Evolutionary conservation across 64 coral and sea anemone genomes (phyloP).

Genomic region (Stichodactyla helianthus): DNA sequence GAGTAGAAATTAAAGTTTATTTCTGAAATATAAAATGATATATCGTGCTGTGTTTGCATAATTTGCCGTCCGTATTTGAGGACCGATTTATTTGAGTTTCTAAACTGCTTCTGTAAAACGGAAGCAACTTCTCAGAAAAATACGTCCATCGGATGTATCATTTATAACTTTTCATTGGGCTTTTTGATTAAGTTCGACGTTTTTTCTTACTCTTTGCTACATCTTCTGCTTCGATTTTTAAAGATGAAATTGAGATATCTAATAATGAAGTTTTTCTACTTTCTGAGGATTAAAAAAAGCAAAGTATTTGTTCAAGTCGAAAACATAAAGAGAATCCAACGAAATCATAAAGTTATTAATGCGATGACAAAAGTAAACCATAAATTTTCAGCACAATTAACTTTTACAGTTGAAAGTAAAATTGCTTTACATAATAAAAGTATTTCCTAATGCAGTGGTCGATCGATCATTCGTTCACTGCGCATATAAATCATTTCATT

Average conservation of each 20-base stretch:
- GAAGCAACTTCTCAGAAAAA: neutral
- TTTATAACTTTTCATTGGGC: neutral
- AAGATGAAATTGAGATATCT: neutral
- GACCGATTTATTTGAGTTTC: neutral
- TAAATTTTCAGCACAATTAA: neutral
- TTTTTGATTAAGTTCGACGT: neutral
- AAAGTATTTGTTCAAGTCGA: neutral
- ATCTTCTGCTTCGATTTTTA: neutral
- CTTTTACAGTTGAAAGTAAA: no score
- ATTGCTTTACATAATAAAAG: no score
- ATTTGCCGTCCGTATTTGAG: neutral
- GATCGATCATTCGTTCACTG: no score
- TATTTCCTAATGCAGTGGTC: no score
- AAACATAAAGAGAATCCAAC: neutral
- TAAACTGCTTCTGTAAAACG: neutral
- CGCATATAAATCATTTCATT: no score
- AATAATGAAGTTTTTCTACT: no score
- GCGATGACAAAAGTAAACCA: neutral
- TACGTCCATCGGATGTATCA: neutral
- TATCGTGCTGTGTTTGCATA: neutral
- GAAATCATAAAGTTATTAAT: neutral
- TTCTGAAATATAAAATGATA: neutral
- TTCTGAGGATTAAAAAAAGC: no score
- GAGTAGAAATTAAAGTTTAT: neutral
- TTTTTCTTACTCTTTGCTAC: neutral